phyloP scores from a whole-genome alignment of 2,113 vertebrate species.

The Noturus placidus region DNA sequence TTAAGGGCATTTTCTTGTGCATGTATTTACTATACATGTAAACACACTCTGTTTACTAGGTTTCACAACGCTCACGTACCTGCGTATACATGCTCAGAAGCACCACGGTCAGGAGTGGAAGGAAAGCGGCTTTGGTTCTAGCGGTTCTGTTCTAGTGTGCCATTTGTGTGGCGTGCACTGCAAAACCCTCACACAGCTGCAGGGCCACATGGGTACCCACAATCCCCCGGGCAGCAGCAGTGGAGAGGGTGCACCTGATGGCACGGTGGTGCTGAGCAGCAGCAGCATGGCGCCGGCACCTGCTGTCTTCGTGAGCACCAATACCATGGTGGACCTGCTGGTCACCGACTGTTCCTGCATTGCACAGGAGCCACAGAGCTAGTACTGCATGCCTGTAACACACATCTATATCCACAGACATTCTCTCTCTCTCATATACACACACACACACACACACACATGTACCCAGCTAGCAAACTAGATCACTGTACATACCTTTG shows the following conservation, averaged over 20 bases:
- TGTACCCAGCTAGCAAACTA: background rate
- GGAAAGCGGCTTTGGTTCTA: constrained; percentile 70
- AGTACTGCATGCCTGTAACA: constrained; percentile 57
- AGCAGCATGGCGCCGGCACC: constrained; percentile 49
- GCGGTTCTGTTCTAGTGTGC: constrained; percentile 83
- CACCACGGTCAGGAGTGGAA: constrained; percentile 86
- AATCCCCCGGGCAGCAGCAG: constrained; percentile 43
- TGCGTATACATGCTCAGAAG: constrained; percentile 89
- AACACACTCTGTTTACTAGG: constrained; percentile 40
- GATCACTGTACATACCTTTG: background rate
- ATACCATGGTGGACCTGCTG: constrained; percentile 67
- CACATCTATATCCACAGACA: background rate
- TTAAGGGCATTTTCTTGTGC: background rate
- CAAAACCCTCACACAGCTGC: constrained; percentile 89
- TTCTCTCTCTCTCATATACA: background rate
- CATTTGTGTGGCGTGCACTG: constrained; percentile 91
- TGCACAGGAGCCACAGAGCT: constrained; percentile 74
- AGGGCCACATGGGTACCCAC: constrained; percentile 87
- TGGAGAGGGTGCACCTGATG: constrained; percentile 10
- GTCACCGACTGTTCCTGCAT: constrained; percentile 76
- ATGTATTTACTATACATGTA: background rate
- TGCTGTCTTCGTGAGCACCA: constrained; percentile 53
- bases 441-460: constrained; percentile 5
- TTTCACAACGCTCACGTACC: constrained; percentile 73
- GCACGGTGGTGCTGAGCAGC: constrained; percentile 45